Evolutionary conservation across 2,888 invertebrate species (phyloP), one percentile per base, ranked within the genome.

Genomic region (Lordiphosa fenestrarum): DNA sequence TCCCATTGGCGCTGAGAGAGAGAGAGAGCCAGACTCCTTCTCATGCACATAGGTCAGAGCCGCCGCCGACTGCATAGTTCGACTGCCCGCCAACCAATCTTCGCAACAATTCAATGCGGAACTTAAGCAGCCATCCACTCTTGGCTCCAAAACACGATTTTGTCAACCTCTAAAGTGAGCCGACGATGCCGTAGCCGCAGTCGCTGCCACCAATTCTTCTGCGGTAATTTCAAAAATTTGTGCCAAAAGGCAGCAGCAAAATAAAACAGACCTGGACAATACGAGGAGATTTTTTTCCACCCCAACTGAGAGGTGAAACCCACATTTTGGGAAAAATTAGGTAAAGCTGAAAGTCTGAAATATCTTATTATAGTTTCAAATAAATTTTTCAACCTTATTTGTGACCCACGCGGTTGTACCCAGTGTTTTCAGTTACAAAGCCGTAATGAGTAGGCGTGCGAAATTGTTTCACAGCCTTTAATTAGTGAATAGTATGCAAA

Each of bases 101-200:
- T 69, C 49, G 40, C 69, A 13, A 61, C 81, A 62, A 67, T 67
- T 84, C 84, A 84, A 76, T 84, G 76, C 76, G 76, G 76, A 83
- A 76, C 75, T 82, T 51, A 13, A 7, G 25, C 15, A 44, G 37
- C 33, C 53, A 53, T 40, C 47, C 62, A 51, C 57, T 56, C 55
- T 56, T 53, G 71, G 55, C 35, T 42, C 41, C 57, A 40, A 49
- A 69, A 76, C 76, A 76, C 84, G 84, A 84, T 73, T 76, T 84
- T 77, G 84, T 84, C 84, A 84, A 76, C 64, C 77, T 83, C 84
- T 59, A 55, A 73, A 77, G 61, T 58, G 52, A 64, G 59, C 66
- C 55, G 67, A 75, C 77, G 77, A 55, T 61, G 59, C 52, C 46
- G 40, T 37, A 47, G 42, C 52, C 37, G 21, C 36, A 15, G 40